These are phyloP conservation scores for Nomada ferruginata DNA, from an alignment of 2,888 invertebrate species.

Conservation along the genomic window DNA sequence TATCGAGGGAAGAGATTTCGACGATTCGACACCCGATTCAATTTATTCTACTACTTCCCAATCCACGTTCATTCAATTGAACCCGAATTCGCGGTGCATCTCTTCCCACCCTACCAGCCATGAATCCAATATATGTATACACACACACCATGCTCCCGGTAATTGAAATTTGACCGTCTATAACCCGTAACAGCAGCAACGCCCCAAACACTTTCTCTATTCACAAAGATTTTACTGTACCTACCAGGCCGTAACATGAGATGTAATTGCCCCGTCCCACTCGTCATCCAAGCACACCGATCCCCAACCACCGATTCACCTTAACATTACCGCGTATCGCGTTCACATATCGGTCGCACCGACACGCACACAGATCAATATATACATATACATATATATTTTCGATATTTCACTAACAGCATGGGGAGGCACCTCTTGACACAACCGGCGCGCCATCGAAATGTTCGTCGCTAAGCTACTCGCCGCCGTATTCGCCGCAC, in stretches of 20 bases:
- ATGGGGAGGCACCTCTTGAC: conserved; percentile 84
- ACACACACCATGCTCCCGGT: background rate
- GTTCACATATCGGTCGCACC: background rate
- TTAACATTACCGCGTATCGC: conserved; percentile 30
- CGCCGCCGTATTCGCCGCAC: conserved; percentile 74
- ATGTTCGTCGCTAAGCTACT: conserved; percentile 74
- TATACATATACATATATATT: conserved; percentile 67
- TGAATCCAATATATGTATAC: too few species aligned
- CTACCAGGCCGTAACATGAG: conserved; percentile 17
- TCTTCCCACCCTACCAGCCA: too few species aligned
- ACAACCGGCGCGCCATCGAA: conserved; percentile 74
- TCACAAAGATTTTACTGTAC: conserved; percentile 40
- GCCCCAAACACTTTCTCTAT: background rate
- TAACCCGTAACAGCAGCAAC: conserved; percentile 1
- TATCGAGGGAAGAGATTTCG: background rate
- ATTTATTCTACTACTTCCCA: too few species aligned
- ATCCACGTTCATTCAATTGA: too few species aligned
- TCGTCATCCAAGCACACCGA: conserved; percentile 27
- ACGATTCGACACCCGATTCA: too few species aligned
- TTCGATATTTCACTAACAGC: conserved; percentile 87
- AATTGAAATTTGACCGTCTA: background rate
- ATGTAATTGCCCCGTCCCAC: conserved; percentile 21
- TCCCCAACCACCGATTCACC: conserved; percentile 40
- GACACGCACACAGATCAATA: background rate
- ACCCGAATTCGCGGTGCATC: too few species aligned